Base-by-base conservation (phyloP, 1,140 invertebrate species). In the Palaemon carinicauda region DNA sequence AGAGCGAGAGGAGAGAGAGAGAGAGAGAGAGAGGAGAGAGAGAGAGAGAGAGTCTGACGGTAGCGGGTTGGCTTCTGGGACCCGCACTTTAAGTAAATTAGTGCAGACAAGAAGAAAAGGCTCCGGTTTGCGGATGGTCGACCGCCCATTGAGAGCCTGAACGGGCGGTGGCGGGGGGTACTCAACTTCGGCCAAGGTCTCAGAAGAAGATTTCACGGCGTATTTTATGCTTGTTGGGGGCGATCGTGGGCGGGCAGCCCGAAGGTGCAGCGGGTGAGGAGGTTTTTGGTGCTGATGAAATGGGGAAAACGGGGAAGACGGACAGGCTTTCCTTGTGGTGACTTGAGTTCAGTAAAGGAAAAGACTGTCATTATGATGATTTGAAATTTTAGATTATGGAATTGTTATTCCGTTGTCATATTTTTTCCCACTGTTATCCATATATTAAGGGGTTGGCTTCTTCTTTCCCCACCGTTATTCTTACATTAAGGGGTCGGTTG, bases 81-180 rank as follows among this genome's bases (percentile, higher is more conserved):
- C 33, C 82, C 82, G 75, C 82, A 85, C 82, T 71, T 85, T 85
- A 85, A 85, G 75, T 85, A 85, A 85, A 85, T 85, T 85, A 85
- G 82, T 85, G 75, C 82, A 79, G 75, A 85, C 82, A 85, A 78
- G 82, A 85, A 85, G 82, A 85, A 85, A 85, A 75, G 82, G 82
- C 54, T 41, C 56, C 51, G 82, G 82, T 85, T 74, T 79, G 56
- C 74, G 33, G 54, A 85, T n/a, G 82, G 82, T 85, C 52, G 75
- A 52, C 80, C 82, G 75, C 82, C 82, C 82, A 41, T 27, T 24
- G 82, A 75, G 74, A 60, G 31, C 33, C 31, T 52, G 74, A 71
- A 85, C n/a, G 14, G 33, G 24, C 21, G 24, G 3, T 75, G 21
- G 56, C 60, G 74, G 82, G 82, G 56, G 82, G 82, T 85, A 65